phyloP scores from a whole-genome alignment of 2,113 vertebrate species.

The Gavia stellata region DNA sequence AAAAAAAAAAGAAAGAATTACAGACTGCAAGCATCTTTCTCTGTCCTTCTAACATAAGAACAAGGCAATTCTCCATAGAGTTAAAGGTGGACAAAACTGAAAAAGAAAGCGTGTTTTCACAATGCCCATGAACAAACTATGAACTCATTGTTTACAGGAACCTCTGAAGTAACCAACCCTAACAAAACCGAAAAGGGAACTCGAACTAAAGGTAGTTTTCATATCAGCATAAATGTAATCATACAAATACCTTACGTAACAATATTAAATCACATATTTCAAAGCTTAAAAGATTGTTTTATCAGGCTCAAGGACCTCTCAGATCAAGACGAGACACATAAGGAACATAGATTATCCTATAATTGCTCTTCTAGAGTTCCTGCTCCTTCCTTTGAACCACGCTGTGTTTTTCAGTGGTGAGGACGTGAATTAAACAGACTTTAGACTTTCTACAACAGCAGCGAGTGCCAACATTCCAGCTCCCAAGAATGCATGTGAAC shows the following conservation, averaged over 20 bases:
- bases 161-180: not conserved
- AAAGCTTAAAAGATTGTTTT: not conserved
- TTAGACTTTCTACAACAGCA: not conserved
- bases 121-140: not conserved
- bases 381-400: not conserved
- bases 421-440: not conserved
- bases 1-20: not conserved
- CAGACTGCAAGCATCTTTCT: not conserved
- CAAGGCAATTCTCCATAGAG: not conserved
- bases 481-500: not conserved
- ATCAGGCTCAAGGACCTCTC: not conserved
- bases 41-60: not conserved
- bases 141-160: not conserved
- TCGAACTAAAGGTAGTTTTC: not conserved
- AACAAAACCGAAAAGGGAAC: not conserved
- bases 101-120: not conserved
- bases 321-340: not conserved
- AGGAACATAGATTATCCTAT: not conserved
- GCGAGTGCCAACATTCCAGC: not conserved
- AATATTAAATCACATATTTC: not conserved
- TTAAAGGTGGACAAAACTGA: not conserved
- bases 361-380: not conserved
- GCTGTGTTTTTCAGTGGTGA: not conserved
- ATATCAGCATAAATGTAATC: not conserved
- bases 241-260: not conserved